phyloP scores from a whole-genome alignment of 2,797 vertebrate genomes.

The Malurus leucopterus region DNA sequence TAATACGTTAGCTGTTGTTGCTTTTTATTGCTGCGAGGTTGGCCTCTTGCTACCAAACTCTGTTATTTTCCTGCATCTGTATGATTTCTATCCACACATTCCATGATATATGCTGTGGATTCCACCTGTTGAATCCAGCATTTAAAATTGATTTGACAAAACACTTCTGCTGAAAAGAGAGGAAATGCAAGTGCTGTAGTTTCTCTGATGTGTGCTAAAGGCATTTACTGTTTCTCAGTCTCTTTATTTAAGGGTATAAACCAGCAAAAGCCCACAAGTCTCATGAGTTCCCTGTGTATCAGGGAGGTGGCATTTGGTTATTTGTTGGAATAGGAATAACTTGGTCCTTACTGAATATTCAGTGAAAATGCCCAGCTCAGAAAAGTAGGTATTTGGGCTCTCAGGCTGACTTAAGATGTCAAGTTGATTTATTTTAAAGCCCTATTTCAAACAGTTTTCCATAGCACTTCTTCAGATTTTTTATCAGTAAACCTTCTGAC shows the following conservation, averaged over 20 bases:
- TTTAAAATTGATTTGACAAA: neutral
- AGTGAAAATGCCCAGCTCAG: neutral
- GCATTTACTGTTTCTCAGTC: neutral
- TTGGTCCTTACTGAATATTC: neutral
- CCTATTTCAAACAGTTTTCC: neutral
- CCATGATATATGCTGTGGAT: neutral
- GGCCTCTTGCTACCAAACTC: neutral
- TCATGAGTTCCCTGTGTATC: neutral
- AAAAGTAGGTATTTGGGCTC: neutral
- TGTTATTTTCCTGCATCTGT: neutral
- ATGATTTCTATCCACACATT: neutral
- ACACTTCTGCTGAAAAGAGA: neutral
- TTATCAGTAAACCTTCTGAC: neutral
- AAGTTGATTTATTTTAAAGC: neutral
- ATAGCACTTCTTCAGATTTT: neutral
- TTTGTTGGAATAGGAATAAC: neutral
- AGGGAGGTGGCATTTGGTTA: no score
- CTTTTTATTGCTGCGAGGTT: neutral
- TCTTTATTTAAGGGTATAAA: neutral
- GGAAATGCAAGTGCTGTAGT: fast-evolving
- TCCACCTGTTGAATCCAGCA: neutral
- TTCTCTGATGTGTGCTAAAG: neutral
- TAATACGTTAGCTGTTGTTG: neutral
- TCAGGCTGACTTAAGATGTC: neutral
- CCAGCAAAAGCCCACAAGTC: neutral